Percentiles rank a stretch among this genome's conserved stretches.
phyloP scores from a whole-genome alignment of 2,113 vertebrate genomes.

The Xyliphius kryptos region DNA sequence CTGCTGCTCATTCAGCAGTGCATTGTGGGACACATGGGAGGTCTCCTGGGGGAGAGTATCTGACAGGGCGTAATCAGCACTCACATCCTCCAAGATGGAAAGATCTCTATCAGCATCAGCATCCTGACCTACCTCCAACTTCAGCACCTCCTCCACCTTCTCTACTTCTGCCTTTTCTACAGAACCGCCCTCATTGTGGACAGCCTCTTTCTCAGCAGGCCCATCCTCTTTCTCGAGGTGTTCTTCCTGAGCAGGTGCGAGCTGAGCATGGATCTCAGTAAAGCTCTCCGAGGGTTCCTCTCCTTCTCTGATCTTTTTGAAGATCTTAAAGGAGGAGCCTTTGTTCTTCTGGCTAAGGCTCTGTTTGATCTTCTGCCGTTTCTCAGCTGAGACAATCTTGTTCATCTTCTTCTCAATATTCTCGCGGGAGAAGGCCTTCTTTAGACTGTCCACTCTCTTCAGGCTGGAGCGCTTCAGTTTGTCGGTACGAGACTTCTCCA shows the following conservation, averaged over 20 bases:
- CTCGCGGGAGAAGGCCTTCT: slow-evolving; percentile 90
- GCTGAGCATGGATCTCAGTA: slow-evolving; percentile 61
- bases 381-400: slow-evolving; percentile 83
- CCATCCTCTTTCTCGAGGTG: slow-evolving; percentile 38
- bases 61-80: slow-evolving; percentile 55
- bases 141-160: slow-evolving; percentile 41
- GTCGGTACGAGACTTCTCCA: slow-evolving; percentile 78
- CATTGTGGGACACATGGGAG: slow-evolving; percentile 16
- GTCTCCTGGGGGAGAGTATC: slow-evolving; percentile 54
- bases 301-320: slow-evolving; percentile 55
- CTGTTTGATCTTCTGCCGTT: slow-evolving; percentile 90
- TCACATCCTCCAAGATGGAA: slow-evolving; percentile 60
- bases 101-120: slow-evolving; percentile 56
- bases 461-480: slow-evolving; percentile 88
- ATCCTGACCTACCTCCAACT: neutral
- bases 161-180: slow-evolving; percentile 38
- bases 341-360: slow-evolving; percentile 75
- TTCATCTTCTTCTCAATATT: slow-evolving; percentile 98
- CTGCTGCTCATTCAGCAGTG: slow-evolving; percentile 13
- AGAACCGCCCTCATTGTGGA: slow-evolving; percentile 35
- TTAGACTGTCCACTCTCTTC: slow-evolving; percentile 92
- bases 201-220: slow-evolving; percentile 38
- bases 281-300: slow-evolving; percentile 48
- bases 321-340: slow-evolving; percentile 75
- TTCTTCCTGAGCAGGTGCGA: slow-evolving; percentile 57